Conservation (phyloP, 2,888 invertebrate genomes). For the Rhorus exstirpatorius region DNA sequence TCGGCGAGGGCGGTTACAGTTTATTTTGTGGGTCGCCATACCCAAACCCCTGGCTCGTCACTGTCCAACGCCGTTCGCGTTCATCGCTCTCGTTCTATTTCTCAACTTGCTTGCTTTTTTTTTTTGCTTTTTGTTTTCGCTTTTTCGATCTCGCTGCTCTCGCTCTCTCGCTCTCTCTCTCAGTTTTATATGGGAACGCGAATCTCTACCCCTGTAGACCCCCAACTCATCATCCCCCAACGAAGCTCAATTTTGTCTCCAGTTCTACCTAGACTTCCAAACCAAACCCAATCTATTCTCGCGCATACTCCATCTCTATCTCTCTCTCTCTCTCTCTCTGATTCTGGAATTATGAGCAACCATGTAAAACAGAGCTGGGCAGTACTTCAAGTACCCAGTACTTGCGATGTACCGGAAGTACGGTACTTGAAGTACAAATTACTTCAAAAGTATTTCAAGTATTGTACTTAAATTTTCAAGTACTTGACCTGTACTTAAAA, state of each 20-base stretch:
- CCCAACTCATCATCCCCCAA: slow-evolving; percentile 33
- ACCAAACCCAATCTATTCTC: too few species aligned
- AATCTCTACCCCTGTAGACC: slow-evolving; percentile 53
- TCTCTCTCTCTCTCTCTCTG: too few species aligned
- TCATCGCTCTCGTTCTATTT: slow-evolving; percentile 59
- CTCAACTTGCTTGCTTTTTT: slow-evolving; percentile 64
- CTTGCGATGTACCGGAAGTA: too few species aligned
- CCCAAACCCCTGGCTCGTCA: slow-evolving; percentile 79
- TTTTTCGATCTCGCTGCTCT: too few species aligned
- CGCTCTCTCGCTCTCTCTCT: slow-evolving; percentile 57
- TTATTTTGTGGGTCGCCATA: slow-evolving; percentile 84
- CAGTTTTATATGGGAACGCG: slow-evolving; percentile 63
- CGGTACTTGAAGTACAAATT: too few species aligned
- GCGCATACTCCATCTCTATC: slow-evolving; percentile 47
- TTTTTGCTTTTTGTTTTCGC: too few species aligned
- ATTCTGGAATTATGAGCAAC: slow-evolving; percentile 1
- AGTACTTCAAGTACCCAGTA: too few species aligned
- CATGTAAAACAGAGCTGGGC: too few species aligned
- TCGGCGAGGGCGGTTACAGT: slow-evolving; percentile 80
- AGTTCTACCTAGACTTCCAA: slow-evolving; percentile 22
- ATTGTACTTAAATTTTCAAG: too few species aligned
- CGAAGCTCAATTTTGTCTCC: slow-evolving; percentile 32
- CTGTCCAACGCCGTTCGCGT: slow-evolving; percentile 80
- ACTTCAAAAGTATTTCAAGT: too few species aligned
- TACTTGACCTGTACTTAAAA: too few species aligned